Base-by-base conservation (phyloP, 2,113 vertebrate genomes). In the Physeter macrocephalus region DNA sequence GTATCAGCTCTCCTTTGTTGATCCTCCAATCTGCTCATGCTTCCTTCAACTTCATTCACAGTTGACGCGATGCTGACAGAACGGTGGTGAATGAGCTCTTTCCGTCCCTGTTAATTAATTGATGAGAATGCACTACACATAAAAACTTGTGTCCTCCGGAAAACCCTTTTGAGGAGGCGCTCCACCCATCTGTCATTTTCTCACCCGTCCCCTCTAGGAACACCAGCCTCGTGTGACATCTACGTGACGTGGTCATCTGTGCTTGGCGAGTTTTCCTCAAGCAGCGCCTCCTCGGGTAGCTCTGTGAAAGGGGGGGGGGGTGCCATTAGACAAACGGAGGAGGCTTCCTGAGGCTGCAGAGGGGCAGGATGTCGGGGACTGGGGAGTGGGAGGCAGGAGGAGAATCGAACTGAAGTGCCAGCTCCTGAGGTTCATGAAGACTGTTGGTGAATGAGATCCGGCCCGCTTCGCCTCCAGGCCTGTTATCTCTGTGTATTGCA, bases 121-220 rank as follows among this genome's bases (percentile, higher is more conserved):
- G 83, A 69, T 23, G 83, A 75, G 66, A 92, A 75, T 83, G 62
- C 67, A 78, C 72, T 39, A 82, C 29, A 39, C 27, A 21, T 12
- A n/a, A 71, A 93, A 94, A 64, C 54, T 39, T 21, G 27, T 69
- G 54, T 94, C 90, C 97, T 97, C 66, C 82, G 87, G 97, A 97
- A 96, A 96, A 96, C 67, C 31, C 29, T 87, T 92, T 92, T n/a
- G 9, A 78, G 74, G 84, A 85, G 74, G 57, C 3, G 12, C 94
- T 77, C 87, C 93, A 75, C 91, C 91, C 21, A 6, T 83, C 54
- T 36, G 11, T 74, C 59, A 64, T 71, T 57, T 84, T 64, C 54
- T 72, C 34, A 43, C 23, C 85, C 0, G 3, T 88, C 67, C 82
- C 81, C 93, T 95, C 59, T 81, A 72, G 77, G 21, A 64, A 49